These are phyloP conservation scores for Nebria salina DNA, from an alignment of 2,888 invertebrate genomes.

Conservation along the genomic window DNA sequence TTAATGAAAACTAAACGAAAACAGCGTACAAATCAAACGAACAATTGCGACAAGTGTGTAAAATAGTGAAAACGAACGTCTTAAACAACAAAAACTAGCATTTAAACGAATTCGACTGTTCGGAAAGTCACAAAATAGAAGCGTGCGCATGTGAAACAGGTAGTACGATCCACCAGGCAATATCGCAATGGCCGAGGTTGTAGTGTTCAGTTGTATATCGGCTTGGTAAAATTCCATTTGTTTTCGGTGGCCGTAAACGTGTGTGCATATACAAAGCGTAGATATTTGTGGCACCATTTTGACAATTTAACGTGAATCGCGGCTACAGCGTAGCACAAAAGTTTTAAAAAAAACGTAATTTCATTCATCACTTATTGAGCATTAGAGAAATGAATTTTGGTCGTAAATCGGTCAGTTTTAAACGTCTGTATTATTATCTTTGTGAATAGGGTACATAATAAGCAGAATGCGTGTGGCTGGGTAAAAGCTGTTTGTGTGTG, in stretches of 20 bases:
- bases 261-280: neutral
- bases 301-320: neutral
- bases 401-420: conserved; percentile 19
- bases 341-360: neutral
- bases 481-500: conserved; percentile 30
- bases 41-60: neutral
- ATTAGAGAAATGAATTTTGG: conserved; percentile 40
- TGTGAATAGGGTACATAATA: conserved; percentile 27
- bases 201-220: conserved; percentile 27
- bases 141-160: conserved; percentile 28
- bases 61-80: neutral
- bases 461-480: conserved; percentile 21
- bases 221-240: conserved; percentile 33
- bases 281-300: neutral
- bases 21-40: neutral
- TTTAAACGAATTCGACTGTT: neutral
- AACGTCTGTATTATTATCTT: conserved; percentile 27
- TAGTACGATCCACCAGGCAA: conserved; percentile 24
- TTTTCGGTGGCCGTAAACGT: conserved; percentile 9
- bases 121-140: neutral
- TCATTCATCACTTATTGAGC: neutral
- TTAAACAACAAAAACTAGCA: neutral
- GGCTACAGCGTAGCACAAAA: neutral
- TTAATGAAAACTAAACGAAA: neutral
- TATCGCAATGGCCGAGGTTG: conserved; percentile 39